These are phyloP conservation scores for Panzeria rudis DNA, from an alignment of 2,888 invertebrate species.

Conservation along the genomic window DNA sequence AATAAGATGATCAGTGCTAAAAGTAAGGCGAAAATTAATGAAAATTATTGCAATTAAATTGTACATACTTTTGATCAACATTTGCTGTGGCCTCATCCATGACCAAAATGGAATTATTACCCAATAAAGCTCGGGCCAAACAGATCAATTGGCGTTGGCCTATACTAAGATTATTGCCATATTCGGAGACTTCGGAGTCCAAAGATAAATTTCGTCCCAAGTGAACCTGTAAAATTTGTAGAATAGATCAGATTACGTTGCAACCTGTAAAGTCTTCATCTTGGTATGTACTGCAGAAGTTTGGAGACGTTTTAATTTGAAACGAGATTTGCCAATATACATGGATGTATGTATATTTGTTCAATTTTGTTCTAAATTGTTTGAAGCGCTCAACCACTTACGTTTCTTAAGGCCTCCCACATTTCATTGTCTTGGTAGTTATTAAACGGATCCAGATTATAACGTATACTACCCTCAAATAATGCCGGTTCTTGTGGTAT, in stretches of 20 bases:
- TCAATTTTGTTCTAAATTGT: not conserved
- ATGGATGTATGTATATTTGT: no score
- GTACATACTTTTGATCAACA: conserved; percentile 86
- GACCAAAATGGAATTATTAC: conserved; percentile 86
- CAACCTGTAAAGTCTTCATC: no score
- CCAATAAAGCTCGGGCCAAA: conserved; percentile 87
- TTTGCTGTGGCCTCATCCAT: conserved; percentile 89
- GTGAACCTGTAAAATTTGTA: conserved; percentile 83
- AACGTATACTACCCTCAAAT: conserved; percentile 86
- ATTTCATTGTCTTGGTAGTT: conserved; percentile 80
- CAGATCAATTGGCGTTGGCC: conserved; percentile 89
- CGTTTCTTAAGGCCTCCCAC: conserved; percentile 80
- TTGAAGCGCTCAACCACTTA: conserved; percentile 58
- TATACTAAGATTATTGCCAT: conserved; percentile 87
- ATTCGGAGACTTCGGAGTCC: conserved; percentile 85
- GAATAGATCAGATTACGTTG: no score
- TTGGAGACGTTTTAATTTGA: not conserved
- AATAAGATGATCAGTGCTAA: conserved; percentile 90
- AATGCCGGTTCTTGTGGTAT: conserved; percentile 86
- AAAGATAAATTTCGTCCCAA: conserved; percentile 84
- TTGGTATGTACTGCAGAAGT: no score
- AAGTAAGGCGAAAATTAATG: not conserved
- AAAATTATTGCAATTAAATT: not conserved
- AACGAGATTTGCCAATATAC: not conserved
- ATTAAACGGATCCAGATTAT: conserved; percentile 87